Percentiles rank a stretch among this genome's conserved stretches.
These are phyloP conservation scores for Lophius piscatorius DNA, from an alignment of 2,113 vertebrate genomes.

Conservation along the genomic window DNA sequence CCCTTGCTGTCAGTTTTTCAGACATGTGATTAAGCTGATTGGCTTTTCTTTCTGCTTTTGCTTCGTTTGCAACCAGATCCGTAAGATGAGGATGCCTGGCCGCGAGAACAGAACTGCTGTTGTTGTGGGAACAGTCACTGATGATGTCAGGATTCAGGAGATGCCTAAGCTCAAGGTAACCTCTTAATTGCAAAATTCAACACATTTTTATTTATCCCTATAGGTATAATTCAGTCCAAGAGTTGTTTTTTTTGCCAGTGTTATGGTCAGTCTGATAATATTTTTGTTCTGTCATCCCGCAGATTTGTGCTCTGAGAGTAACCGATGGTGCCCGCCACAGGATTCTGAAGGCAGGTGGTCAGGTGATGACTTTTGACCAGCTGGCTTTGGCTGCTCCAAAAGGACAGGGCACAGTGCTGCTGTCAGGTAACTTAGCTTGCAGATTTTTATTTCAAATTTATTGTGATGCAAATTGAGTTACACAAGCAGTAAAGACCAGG, in stretches of 20 bases:
- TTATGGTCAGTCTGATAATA: neutral
- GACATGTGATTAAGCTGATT: neutral
- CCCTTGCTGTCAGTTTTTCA: neutral
- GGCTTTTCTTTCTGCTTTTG: neutral
- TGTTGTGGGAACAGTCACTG: conserved; percentile 89
- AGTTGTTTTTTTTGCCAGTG: neutral
- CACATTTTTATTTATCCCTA: neutral
- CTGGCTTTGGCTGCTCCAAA: conserved; percentile 89
- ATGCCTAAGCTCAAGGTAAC: conserved; percentile 90
- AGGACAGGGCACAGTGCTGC: conserved; percentile 88
- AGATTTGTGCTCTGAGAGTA: conserved; percentile 89
- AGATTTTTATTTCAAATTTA: neutral
- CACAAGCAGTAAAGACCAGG: no score
- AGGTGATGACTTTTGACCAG: conserved; percentile 93
- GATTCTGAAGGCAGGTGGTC: conserved; percentile 88
- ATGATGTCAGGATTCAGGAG: conserved; percentile 89
- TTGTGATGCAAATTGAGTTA: no score
- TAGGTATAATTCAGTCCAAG: neutral
- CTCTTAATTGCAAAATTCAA: neutral
- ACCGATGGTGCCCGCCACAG: conserved; percentile 85
- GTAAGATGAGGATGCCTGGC: conserved; percentile 89
- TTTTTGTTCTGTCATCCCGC: neutral
- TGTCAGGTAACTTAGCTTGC: conserved; percentile 82
- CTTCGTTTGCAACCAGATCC: conserved; percentile 75
- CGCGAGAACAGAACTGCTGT: conserved; percentile 88